Evolutionary conservation across 2,888 invertebrate genomes (phyloP), one percentile per base, ranked within the genome.

Genomic region (Hirudinaria manillensis): DNA sequence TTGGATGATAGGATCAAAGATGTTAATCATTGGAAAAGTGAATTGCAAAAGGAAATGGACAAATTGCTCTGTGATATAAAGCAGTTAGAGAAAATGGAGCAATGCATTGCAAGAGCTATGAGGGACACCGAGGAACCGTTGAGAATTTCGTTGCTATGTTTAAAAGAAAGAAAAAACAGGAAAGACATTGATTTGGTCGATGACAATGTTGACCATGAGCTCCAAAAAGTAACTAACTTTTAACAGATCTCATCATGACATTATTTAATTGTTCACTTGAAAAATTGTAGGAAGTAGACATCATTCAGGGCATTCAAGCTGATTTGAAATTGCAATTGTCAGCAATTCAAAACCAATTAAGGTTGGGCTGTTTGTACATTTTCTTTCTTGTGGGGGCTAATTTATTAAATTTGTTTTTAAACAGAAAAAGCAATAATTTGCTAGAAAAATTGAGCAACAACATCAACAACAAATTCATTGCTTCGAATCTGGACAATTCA

Each of bases 181-280:
- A 61, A 36, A n/a, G 76, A 72, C 16, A 76, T 76, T 72, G 76
- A 76, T 24, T 65, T 76, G 27, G 76, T 76, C 13, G 51, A 76
- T 21, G 76, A 76, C 65, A 53, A 76, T 19, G 76, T 76, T 27
- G 76, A 76, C 24, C 27, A 45, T 27, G 76, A 76, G 66, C 55
- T 76, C 36, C 32, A 38, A 19, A 76, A 76, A 51, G 76, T 76
- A 51, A 65, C 7, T 4, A 3, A 13, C 16, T 55, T 65, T 29
- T 29, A n/a, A 27, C 10, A 32, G 1, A 36, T 67, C 24, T 55
- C 70, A 68, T 10, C 7, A 70, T 10, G 24, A 24, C 16, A 45
- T 32, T 29, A 1, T n/a, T 16, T 32, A 10, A 27, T 71, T 51
- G n/a, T 32, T 51, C 7, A 51, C 24, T 36, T 71, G 53, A 68